phyloP scores from a whole-genome alignment of 1,140 invertebrate species.

The Drosophila subpulchrella region DNA sequence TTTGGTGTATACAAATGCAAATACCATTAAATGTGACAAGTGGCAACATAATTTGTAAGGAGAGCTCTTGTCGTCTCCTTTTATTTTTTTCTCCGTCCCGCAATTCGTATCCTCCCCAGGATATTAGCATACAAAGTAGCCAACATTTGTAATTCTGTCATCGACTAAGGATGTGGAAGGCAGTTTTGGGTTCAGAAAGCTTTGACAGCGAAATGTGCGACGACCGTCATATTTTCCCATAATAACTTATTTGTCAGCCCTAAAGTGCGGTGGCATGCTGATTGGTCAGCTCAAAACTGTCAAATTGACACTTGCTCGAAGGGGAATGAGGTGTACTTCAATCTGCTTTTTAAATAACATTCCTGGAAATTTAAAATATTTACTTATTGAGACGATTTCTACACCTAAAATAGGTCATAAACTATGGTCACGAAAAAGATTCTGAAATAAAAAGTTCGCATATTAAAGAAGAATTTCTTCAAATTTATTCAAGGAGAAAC shows the following conservation, averaged over 20 bases:
- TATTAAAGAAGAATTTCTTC: too few relatives aligned
- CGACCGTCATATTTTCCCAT: conserved; percentile 76
- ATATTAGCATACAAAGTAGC: conserved; percentile 78
- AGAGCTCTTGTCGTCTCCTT: conserved; percentile 42
- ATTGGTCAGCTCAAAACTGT: conserved; percentile 51
- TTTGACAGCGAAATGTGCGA: conserved; percentile 49
- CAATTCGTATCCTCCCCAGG: conserved; percentile 17
- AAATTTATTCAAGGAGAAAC: too few relatives aligned
- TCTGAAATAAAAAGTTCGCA: too few relatives aligned
- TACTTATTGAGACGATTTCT: too few relatives aligned
- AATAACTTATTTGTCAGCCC: conserved; percentile 68
- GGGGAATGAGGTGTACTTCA: background rate
- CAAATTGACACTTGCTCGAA: conserved; percentile 23
- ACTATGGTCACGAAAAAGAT: too few relatives aligned
- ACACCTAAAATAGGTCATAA: too few relatives aligned
- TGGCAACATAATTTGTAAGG: conserved; percentile 82
- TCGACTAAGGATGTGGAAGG: background rate
- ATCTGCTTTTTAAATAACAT: background rate
- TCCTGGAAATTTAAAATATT: too few relatives aligned
- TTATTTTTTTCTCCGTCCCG: conserved; percentile 30
- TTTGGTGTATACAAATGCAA: conserved; percentile 81
- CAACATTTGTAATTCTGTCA: conserved; percentile 61
- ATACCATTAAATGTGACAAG: conserved; percentile 83
- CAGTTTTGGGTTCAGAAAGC: conserved; percentile 5
- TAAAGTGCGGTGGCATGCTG: conserved; percentile 28